phyloP scores from a whole-genome alignment of 2,797 vertebrate species.

The Alfaro cultratus region DNA sequence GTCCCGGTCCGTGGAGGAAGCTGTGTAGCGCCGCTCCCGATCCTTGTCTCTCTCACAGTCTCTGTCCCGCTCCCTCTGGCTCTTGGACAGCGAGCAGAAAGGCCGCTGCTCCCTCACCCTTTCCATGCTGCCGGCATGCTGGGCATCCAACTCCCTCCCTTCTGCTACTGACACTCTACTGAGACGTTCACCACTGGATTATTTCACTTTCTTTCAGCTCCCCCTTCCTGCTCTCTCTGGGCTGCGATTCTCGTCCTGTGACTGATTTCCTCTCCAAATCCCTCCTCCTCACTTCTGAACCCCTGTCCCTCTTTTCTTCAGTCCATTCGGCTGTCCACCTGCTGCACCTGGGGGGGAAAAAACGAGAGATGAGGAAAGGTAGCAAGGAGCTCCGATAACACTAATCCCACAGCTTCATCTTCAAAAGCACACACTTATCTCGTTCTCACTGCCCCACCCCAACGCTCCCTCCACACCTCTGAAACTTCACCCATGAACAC shows the following conservation, averaged over 20 bases:
- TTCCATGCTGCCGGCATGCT: conserved; percentile 98
- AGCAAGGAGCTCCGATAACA: conserved; percentile 72
- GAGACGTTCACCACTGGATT: conserved; percentile 59
- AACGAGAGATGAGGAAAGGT: conserved; percentile 63
- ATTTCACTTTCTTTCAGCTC: conserved; percentile 23
- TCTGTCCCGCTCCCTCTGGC: conserved; percentile 90
- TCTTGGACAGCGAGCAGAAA: conserved; percentile 98
- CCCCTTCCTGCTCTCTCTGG: conserved; percentile 25
- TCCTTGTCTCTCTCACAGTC: conserved; percentile 72
- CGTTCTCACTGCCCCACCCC: conserved; percentile 43
- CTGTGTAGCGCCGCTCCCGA: conserved; percentile 73
- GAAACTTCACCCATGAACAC: conserved; percentile 60
- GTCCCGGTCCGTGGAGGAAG: conserved; percentile 79
- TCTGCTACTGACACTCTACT: conserved; percentile 49
- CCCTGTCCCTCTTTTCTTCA: conserved; percentile 52
- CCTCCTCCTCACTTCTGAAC: conserved; percentile 37
- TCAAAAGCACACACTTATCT: conserved; percentile 73
- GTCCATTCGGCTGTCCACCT: conserved; percentile 75
- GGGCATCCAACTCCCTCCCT: conserved; percentile 72
- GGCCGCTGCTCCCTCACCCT: conserved; percentile 97
- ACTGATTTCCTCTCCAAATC: conserved; percentile 16
- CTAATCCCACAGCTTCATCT: conserved; percentile 80
- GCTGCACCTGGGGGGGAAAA: conserved; percentile 76
- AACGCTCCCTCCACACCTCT: conserved; percentile 22
- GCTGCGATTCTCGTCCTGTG: conserved; percentile 37